These are phyloP conservation scores for Noctuana brunneofusca DNA, from an alignment of 2,888 invertebrate species.

Conservation along the genomic window DNA sequence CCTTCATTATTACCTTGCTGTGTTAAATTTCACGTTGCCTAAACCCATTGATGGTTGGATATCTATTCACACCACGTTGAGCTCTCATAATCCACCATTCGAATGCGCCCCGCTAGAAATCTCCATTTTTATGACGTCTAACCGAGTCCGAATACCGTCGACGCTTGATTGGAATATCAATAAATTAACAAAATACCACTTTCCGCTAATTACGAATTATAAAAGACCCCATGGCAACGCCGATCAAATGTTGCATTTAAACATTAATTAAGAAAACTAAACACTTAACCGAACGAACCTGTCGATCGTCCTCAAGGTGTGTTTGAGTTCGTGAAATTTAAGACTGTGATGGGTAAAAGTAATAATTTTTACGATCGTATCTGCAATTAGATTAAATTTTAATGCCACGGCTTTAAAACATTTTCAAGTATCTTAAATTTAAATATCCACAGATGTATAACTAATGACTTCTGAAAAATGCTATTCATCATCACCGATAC, in stretches of 20 bases:
- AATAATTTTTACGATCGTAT: constrained; percentile 1
- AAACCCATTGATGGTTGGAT: constrained; percentile 27
- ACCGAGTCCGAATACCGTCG: constrained; percentile 48
- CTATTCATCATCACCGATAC: constrained; percentile 12
- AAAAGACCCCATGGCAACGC: constrained; percentile 1
- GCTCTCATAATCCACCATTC: constrained; percentile 47
- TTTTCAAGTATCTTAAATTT: constrained; percentile 7
- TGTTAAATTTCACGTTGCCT: constrained; percentile 34
- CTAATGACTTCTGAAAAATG: constrained; percentile 18
- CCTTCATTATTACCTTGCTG: constrained; percentile 35
- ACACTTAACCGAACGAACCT: background rate
- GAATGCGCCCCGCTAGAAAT: constrained; percentile 46
- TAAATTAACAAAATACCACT: constrained; percentile 33
- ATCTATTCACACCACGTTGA: constrained; percentile 31
- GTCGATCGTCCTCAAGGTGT: background rate
- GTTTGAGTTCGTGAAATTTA: background rate
- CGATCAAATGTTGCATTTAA: background rate
- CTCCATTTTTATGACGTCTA: constrained; percentile 51
- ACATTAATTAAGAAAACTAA: constrained; percentile 1
- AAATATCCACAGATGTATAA: constrained; percentile 11
- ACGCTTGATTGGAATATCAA: constrained; percentile 29
- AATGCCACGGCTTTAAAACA: background rate
- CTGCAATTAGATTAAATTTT: background rate
- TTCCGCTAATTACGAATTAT: constrained; percentile 33
- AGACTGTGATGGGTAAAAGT: background rate